Conservation (phyloP, 2,797 vertebrate species). For the Gadopsis marmoratus region DNA sequence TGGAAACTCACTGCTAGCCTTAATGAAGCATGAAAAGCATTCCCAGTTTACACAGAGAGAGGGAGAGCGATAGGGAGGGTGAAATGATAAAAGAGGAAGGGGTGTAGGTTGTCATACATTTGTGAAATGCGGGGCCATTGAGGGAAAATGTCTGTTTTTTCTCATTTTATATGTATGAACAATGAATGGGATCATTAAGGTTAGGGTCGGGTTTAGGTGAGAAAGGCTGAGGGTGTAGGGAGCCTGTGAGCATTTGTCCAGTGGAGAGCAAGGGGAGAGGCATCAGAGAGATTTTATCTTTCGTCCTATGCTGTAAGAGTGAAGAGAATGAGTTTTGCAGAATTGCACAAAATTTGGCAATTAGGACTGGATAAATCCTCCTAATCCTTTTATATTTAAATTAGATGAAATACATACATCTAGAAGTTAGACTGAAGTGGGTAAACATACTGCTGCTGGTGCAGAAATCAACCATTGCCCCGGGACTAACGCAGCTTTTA, state of each 20-base stretch:
- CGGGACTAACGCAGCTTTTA: constrained; percentile 38
- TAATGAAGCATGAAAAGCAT: constrained; percentile 79
- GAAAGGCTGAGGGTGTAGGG: neutral
- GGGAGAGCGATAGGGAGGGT: constrained; percentile 20
- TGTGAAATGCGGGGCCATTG: constrained; percentile 15
- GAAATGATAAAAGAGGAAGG: constrained; percentile 42
- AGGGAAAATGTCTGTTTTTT: constrained; percentile 4
- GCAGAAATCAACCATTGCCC: constrained; percentile 25
- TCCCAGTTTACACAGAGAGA: constrained; percentile 66
- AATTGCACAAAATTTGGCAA: constrained; percentile 15
- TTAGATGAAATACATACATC: constrained; percentile 27
- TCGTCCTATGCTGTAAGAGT: neutral
- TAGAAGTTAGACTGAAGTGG: constrained; percentile 16
- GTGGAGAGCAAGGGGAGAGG: neutral
- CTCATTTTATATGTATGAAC: constrained; percentile 24
- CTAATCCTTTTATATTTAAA: constrained; percentile 28
- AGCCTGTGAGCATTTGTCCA: neutral
- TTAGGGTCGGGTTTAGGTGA: neutral
- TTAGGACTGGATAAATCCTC: neutral
- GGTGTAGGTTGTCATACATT: constrained; percentile 19
- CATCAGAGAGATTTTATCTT: constrained; percentile 18
- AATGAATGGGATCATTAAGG: constrained; percentile 21
- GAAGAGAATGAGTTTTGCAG: neutral
- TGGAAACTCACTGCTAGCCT: constrained; percentile 60
- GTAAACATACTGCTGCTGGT: constrained; percentile 36